Evolutionary conservation across 2,797 vertebrate species (phyloP), one percentile per base, ranked within the genome.

Genomic region (Prunella strophiata): DNA sequence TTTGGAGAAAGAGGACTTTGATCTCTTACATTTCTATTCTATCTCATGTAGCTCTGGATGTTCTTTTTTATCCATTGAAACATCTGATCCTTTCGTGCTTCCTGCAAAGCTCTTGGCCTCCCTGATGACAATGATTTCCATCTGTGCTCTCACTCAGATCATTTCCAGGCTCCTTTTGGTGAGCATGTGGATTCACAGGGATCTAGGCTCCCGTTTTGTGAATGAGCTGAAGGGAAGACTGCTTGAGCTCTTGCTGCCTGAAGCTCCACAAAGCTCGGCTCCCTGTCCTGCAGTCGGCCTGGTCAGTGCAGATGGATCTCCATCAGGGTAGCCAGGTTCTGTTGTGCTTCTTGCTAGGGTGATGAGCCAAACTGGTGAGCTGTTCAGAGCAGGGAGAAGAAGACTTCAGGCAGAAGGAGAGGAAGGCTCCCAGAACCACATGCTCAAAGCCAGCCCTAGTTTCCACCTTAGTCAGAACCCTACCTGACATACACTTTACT

Each of bases 111-210:
- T 85, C 71, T 94, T 91, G 90, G 88, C 88, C 83, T 93, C 88
- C 79, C 72, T 54, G 40, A 83, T 91, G 94, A 71, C 90, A 94
- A 94, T 94, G 77, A 91, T 90, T 96, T 95, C 95, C 95, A 91
- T 94, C 77, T 93, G 91, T 76, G 65, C 68, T 94, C 62, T 72
- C 79, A 47, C 55, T 93, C 68, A 85, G 89, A 95, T 96, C 9
- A 62, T 85, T 97, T 95, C 94, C 94, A 94, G 93, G 74, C 68
- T 94, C 36, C 43, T 87, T 91, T 91, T 87, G 65, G 52, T 95
- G 36, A 83, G 52, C 1, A 2, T 85, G 74, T 93, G 73, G 54
- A 57, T 93, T 91, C 2, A 2, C 0, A 10, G 47, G 47, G 81
- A 90, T 94, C 34, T 21, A 50, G 68, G 63, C 77, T 95, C 71